Evolutionary conservation across 1,140 invertebrate genomes (phyloP).

Genomic region (Centruroides sculpturatus): DNA sequence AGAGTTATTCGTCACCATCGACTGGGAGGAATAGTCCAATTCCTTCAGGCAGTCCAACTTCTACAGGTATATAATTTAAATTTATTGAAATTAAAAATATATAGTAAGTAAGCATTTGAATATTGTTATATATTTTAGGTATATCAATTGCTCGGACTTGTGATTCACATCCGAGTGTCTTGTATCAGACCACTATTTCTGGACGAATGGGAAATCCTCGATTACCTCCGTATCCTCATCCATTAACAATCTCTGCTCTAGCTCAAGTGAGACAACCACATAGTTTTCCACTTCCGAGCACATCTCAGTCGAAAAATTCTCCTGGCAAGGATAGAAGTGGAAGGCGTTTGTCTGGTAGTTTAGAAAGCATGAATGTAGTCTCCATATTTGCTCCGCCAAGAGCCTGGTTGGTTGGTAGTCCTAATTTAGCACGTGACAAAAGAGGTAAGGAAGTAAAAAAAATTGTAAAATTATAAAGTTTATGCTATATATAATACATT

Average conservation of each 20-base stretch:
- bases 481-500: no score
- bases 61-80: slow-evolving; percentile 20
- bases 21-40: slow-evolving; percentile 61
- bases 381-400: slow-evolving; percentile 59
- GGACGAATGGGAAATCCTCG: slow-evolving; percentile 48
- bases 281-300: slow-evolving; percentile 22
- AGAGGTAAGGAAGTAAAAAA: slow-evolving; percentile 18
- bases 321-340: slow-evolving; percentile 11
- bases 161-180: slow-evolving; percentile 40
- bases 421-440: slow-evolving; percentile 30
- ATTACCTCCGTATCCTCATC: slow-evolving; percentile 73
- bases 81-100: neutral
- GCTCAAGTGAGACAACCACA: slow-evolving; percentile 68
- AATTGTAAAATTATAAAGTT: no score
- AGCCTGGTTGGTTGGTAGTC: slow-evolving; percentile 45
- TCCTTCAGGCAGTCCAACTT: slow-evolving; percentile 37
- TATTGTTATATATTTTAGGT: slow-evolving; percentile 21
- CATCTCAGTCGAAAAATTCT: slow-evolving; percentile 19
- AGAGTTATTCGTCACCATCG: slow-evolving; percentile 31
- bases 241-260: slow-evolving; percentile 57
- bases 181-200: slow-evolving; percentile 47
- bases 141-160: slow-evolving; percentile 21
- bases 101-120: neutral
- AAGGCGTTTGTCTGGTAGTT: slow-evolving; percentile 1
- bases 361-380: slow-evolving; percentile 44